Evolutionary conservation across 2,888 invertebrate genomes (phyloP).

Genomic region (Magallana nippona): DNA sequence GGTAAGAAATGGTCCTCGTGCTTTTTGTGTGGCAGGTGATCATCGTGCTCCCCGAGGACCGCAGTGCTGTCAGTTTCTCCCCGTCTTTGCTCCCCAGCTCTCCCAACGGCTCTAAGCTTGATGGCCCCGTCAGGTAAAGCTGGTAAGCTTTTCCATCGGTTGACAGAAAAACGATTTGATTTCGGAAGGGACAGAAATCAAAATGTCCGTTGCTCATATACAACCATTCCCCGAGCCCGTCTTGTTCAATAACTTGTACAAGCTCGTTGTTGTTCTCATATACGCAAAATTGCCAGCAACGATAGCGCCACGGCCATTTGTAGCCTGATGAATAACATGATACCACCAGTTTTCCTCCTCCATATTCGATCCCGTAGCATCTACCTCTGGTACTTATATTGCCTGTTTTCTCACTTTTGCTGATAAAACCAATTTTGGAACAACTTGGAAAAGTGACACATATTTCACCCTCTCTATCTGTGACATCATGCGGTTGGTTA

Average conservation of each 20-base stretch:
- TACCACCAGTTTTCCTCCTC: not conserved
- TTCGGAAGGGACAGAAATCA: slow-evolving; percentile 1
- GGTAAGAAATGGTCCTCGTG: not conserved
- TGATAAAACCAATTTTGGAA: not conserved
- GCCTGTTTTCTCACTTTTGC: not conserved
- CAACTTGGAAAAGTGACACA: not conserved
- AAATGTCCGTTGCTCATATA: not conserved
- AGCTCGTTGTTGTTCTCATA: not conserved
- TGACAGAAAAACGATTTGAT: not conserved
- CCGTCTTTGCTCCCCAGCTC: not conserved
- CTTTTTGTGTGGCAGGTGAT: not conserved
- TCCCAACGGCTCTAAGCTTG: not conserved
- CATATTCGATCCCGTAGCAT: not conserved
- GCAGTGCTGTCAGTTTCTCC: not conserved
- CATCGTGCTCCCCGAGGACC: not conserved
- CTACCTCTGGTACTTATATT: not conserved
- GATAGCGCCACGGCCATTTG: not conserved
- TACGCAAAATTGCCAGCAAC: not conserved
- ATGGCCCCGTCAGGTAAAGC: not conserved
- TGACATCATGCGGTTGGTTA: not conserved
- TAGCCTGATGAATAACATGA: not conserved
- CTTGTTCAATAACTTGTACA: not conserved
- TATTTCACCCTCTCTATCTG: not conserved
- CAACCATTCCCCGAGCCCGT: not conserved
- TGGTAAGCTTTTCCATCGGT: not conserved